Evolutionary conservation across 2,888 invertebrate genomes (phyloP).

Genomic region (Lasioglossum marginatum): DNA sequence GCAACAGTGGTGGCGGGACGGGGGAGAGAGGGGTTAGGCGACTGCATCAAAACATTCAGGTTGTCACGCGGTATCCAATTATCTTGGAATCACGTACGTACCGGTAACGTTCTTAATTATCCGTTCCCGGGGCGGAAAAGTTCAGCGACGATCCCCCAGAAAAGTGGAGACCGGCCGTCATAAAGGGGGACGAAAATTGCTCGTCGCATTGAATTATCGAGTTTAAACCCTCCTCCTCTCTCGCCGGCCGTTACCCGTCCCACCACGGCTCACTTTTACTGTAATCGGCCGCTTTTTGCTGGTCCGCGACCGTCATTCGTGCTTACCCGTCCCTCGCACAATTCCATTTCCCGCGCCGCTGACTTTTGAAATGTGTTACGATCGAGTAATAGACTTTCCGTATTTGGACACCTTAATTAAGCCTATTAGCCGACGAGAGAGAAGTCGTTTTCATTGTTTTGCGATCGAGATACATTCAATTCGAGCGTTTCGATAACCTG

Average conservation of each 20-base stretch:
- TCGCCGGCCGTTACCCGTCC: neutral
- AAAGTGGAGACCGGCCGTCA: conserved; percentile 22
- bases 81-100: conserved; percentile 63
- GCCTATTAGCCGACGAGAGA: neutral
- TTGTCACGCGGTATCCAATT: conserved; percentile 64
- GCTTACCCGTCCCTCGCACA: neutral
- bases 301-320: conserved; percentile 18
- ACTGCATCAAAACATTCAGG: conserved; percentile 60
- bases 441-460: neutral
- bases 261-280: conserved; percentile 45
- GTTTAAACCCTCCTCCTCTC: conserved; percentile 12
- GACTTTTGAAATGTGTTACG: neutral
- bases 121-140: conserved; percentile 33
- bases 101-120: conserved; percentile 66
- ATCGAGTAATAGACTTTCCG: conserved; percentile 13
- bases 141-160: conserved; percentile 14
- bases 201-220: conserved; percentile 56
- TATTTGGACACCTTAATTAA: conserved; percentile 5
- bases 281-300: conserved; percentile 31
- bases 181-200: conserved; percentile 51
- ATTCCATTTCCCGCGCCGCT: conserved; percentile 1
- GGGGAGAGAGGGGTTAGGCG: neutral
- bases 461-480: neutral
- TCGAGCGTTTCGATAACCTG: neutral
- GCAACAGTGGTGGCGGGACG: neutral